These are phyloP conservation scores for Yasuhikotakia modesta DNA, from an alignment of 2,797 vertebrate genomes.

Conservation along the genomic window DNA sequence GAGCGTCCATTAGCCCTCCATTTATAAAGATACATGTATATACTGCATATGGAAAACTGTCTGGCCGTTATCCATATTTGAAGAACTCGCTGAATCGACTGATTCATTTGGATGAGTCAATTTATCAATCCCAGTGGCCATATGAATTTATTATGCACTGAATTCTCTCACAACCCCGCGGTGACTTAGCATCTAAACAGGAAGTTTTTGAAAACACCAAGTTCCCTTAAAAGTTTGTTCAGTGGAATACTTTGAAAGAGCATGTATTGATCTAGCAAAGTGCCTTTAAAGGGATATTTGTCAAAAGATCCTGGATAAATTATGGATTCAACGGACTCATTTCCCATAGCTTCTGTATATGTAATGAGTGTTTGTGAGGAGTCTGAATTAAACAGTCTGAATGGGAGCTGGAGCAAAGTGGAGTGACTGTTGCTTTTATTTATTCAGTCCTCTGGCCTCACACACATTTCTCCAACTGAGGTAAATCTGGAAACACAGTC, in stretches of 20 bases:
- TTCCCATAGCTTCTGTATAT: conserved; percentile 14
- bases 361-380: conserved; percentile 31
- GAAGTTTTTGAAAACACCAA: conserved; percentile 19
- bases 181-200: not conserved
- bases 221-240: conserved; percentile 30
- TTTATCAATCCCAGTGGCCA: conserved; percentile 40
- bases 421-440: conserved; percentile 69
- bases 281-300: conserved; percentile 34
- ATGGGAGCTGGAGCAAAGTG: conserved; percentile 47
- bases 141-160: conserved; percentile 14
- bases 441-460: conserved; percentile 62
- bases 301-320: conserved; percentile 41
- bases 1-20: conserved; percentile 44
- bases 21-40: not conserved
- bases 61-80: conserved; percentile 23
- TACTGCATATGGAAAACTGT: conserved; percentile 20
- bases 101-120: conserved; percentile 43
- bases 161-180: not conserved
- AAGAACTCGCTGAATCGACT: conserved; percentile 41
- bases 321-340: conserved; percentile 36
- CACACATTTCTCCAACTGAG: conserved; percentile 62
- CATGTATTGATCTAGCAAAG: conserved; percentile 38
- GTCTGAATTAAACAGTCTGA: conserved; percentile 56
- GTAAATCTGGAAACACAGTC: conserved; percentile 71
- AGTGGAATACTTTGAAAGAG: conserved; percentile 35